Evolutionary conservation across 2,113 vertebrate genomes (phyloP), one percentile per base, ranked within the genome.

Genomic region (Paralichthys olivaceus): DNA sequence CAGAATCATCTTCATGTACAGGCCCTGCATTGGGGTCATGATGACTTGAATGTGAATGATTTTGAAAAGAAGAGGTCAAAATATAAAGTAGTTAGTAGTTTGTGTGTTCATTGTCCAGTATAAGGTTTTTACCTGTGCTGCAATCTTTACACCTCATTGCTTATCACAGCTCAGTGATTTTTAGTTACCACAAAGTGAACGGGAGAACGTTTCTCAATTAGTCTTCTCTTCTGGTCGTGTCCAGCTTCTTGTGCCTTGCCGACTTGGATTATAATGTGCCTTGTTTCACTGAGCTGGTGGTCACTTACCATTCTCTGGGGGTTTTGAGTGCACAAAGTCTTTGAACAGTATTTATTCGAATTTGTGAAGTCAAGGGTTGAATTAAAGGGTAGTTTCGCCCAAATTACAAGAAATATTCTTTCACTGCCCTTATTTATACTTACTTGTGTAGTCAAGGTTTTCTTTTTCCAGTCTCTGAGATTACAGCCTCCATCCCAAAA

Each of bases 31-130:
- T 47, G 40, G 26, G 54, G 70, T 23, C 40, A 12, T 26, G 19
- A 11, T 56, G 26, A 45, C 14, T 7, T 34, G 9, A 34, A 34
- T 34, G 47, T n/a, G 65, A 55, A 54, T 43, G 19, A 51, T 20
- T 29, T 29, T 54, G 64, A 62, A 56, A 20, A 45, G 45, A 47
- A 62, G 77, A 53, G 14, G 15, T 59, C 47, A 25, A 15, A 37
- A 26, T 26, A 34, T 22, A 7, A 28, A 49, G 43, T 47, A 47
- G 23, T 34, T 66, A 2, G 47, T 47, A 34, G 19, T 23, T 34
- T 34, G 32, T 34, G 32, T 34, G 32, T 34, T 34, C 32, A 19
- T 15, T 49, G 17, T 49, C 17, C 45, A 49, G 5, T 49, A 19
- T 5, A 49, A 4, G 45, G 15, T 49, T 19, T 5, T 19, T 19